Evolutionary conservation across 2,113 vertebrate genomes (phyloP).

Genomic region (Phyllostomus hastatus): DNA sequence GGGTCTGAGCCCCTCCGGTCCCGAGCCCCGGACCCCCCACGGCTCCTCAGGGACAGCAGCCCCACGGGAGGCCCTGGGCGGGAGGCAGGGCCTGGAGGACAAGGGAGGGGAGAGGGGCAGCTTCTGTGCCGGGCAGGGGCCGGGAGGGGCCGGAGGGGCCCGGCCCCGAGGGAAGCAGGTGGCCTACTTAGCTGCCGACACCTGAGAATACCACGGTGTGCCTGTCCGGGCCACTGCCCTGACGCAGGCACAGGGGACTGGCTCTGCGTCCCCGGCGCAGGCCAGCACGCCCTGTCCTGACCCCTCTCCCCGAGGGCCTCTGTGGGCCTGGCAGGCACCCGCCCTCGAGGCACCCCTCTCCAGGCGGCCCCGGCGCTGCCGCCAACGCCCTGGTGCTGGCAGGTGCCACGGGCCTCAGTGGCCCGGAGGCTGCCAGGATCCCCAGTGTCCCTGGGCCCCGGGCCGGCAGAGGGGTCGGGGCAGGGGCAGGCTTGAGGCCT

Average conservation of each 20-base stretch:
- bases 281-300: not conserved
- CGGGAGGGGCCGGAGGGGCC: rapidly evolving
- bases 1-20: not conserved
- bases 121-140: not conserved
- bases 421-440: rapidly evolving
- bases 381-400: not conserved
- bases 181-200: not conserved
- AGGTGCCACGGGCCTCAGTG: rapidly evolving
- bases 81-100: rapidly evolving
- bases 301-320: not conserved
- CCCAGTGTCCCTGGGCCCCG: not conserved
- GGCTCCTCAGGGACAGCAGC: not conserved
- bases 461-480: not conserved
- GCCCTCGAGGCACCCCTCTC: not conserved
- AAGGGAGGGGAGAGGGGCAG: not conserved
- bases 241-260: not conserved
- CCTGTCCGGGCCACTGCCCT: rapidly evolving
- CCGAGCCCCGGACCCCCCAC: not conserved
- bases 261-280: not conserved
- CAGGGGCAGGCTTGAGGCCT: not conserved
- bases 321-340: not conserved
- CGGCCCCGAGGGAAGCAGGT: not conserved
- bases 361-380: rapidly evolving
- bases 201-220: not conserved
- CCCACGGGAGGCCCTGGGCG: not conserved